Base-by-base conservation (phyloP, 2,888 invertebrate genomes). In the Noctua comes region DNA sequence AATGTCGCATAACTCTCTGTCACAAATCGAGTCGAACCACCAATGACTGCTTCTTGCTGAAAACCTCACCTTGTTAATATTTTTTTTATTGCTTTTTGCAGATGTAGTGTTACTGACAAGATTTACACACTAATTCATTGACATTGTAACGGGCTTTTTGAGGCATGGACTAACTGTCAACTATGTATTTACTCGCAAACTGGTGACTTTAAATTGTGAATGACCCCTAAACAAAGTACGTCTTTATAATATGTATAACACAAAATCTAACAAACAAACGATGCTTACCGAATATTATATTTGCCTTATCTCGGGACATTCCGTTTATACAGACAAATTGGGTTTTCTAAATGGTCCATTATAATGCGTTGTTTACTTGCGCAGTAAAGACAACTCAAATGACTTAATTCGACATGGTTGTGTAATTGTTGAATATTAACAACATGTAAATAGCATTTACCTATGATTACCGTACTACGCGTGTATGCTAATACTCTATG, bases 401-500 rank as follows among this genome's bases (percentile, higher is more conserved):
- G 48, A 57, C 70, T 68, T 83, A 48, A 65, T 77, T 43, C 57
- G 48, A 51, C 51, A 48, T 69, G 46, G 62, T 70, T 72, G 36
- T 73, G 48, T 77, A 69, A 77, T 70, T 73, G 68, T 65, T 69
- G 46, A 73, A 78, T 68, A 73, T 75, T 78, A 66, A 59, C 31
- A 69, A 72, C 71, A 27, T 51, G 43, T 69, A 74, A 79, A 79
- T 31, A 43, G 46, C 65, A 70, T 48, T 57, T 51, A 70, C 36
- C 36, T 79, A 64, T 69, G 40, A 84, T 84, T 70, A 76, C 66
- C 40, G 31, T 46, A 73, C 62, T 80, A 78, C 76, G 40, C 76
- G 48, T 46, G 27, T 68, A 77, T 83, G 80, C 75, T 73, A 73
- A 81, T 81, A 73, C 27, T 72, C 43, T 57, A 69, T 69, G 76